These are phyloP conservation scores for Neotragus pygmaeus DNA, from an alignment of 2,113 vertebrate genomes.

Conservation along the genomic window DNA sequence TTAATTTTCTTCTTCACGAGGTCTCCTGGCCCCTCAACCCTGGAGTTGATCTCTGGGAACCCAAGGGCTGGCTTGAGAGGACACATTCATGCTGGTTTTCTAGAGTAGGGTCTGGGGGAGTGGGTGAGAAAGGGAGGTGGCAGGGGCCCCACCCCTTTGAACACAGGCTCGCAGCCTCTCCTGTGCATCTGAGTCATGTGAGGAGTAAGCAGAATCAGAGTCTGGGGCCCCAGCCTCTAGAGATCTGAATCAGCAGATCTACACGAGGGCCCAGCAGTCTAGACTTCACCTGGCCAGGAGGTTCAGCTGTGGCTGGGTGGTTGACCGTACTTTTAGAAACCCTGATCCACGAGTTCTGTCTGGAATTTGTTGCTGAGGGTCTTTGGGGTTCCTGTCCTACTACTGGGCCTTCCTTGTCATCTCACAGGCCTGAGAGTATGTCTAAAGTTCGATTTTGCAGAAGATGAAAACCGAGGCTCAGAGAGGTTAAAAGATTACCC, in stretches of 20 bases:
- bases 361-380: not conserved
- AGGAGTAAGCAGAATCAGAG: not conserved
- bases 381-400: too few relatives aligned
- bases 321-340: not conserved
- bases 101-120: not conserved
- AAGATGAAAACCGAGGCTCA: not conserved
- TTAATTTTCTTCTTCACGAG: not conserved
- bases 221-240: fast-evolving
- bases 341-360: not conserved
- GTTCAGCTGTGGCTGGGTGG: fast-evolving
- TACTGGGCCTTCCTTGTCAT: not conserved
- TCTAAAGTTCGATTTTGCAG: not conserved
- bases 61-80: not conserved
- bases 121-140: not conserved
- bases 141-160: too few relatives aligned
- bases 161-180: not conserved
- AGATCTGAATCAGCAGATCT: not conserved
- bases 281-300: not conserved
- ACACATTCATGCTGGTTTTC: conserved; percentile 22
- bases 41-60: not conserved
- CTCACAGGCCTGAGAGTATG: not conserved
- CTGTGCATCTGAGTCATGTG: fast-evolving
- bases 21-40: not conserved
- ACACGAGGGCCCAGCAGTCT: not conserved
- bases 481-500: not conserved